Percentiles rank a stretch among this genome's conserved stretches.
Evolutionary conservation across 2,113 vertebrate species (phyloP).

Genomic region (Bos taurus): DNA sequence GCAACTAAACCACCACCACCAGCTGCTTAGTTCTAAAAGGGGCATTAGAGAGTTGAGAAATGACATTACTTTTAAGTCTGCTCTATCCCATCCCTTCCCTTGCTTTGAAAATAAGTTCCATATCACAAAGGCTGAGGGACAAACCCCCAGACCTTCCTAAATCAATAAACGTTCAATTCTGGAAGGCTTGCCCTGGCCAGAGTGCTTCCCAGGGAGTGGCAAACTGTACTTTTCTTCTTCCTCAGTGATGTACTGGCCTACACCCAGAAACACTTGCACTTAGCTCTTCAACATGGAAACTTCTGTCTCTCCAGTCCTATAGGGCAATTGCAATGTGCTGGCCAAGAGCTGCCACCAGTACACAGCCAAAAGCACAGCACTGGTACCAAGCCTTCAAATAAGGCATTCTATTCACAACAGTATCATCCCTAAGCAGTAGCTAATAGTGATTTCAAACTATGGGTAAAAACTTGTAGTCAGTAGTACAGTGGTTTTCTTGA

Average conservation of each 20-base stretch:
- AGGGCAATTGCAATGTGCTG: not conserved
- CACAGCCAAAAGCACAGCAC: not conserved
- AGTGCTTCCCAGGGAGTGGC: not conserved
- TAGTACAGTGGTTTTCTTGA: slow-evolving; percentile 12
- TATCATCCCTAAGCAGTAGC: not conserved
- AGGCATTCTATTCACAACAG: not conserved
- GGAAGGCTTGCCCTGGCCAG: not conserved
- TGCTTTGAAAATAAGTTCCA: not conserved
- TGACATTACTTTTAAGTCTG: not conserved
- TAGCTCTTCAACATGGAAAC: slow-evolving; percentile 25
- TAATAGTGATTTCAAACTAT: not conserved
- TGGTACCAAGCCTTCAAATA: not conserved
- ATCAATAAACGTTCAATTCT: slow-evolving; percentile 6
- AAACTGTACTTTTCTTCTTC: not conserved
- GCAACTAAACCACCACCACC: not conserved
- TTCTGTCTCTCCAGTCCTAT: not conserved
- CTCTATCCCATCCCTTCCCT: not conserved
- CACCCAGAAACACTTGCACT: not conserved
- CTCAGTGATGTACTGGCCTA: not conserved
- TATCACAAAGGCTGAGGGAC: not conserved
- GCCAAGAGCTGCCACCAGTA: not conserved
- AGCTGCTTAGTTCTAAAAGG: not conserved
- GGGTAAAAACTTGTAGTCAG: not conserved
- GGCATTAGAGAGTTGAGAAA: not conserved
- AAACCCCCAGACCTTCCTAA: not conserved